Conservation (phyloP, 2,113 vertebrate species). For the Hiodon tergisus region DNA sequence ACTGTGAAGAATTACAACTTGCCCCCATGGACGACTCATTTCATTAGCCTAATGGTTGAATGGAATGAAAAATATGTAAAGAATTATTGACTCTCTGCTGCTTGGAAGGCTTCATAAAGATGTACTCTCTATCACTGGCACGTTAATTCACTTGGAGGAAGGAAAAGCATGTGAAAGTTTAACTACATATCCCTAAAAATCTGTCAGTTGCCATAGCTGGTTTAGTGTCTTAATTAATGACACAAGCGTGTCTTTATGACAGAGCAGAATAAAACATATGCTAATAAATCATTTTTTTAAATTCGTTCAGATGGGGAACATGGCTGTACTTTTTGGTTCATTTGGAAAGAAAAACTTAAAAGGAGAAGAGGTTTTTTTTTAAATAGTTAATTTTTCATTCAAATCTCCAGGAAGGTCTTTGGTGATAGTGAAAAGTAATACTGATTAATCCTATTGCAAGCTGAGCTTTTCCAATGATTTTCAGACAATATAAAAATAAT, state of each 20-base stretch:
- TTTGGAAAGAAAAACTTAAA: too few species aligned
- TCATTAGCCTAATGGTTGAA: not conserved
- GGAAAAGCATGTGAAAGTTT: not conserved
- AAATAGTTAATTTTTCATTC: too few species aligned
- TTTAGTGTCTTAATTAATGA: not conserved
- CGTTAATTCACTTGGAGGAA: not conserved
- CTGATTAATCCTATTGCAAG: not conserved
- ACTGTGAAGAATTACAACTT: not conserved
- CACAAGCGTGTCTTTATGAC: not conserved
- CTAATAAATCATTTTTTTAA: not conserved
- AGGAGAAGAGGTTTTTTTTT: too few species aligned
- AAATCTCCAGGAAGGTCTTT: not conserved
- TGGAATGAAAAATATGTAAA: not conserved
- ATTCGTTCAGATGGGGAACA: not conserved
- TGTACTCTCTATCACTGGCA: not conserved
- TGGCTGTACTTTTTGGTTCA: too few species aligned
- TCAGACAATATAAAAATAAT: constrained; percentile 1
- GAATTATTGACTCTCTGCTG: not conserved
- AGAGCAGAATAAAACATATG: not conserved
- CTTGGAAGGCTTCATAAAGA: not conserved
- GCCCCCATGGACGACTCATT: not conserved
- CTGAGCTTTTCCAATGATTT: not conserved
- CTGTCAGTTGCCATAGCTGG: not conserved
- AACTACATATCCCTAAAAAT: not conserved
- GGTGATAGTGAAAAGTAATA: not conserved